These are phyloP conservation scores for human DNA, from an alignment of 2,113 vertebrate species.

Conservation along the genomic window GRCh38 chr3:38236501-38237000, in stretches of 20 bases:
- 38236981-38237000: background rate
- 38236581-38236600: background rate
- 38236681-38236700: background rate
- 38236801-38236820: background rate
- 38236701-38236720: background rate
- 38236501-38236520: background rate
- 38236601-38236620: background rate
- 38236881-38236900: constrained; percentile 98
- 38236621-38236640: background rate
- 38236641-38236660: background rate
- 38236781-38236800: background rate
- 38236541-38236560: background rate
- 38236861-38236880: constrained; percentile 96
- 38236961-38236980: constrained; percentile 74
- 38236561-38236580: background rate
- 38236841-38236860: constrained; percentile 95
- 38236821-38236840: constrained; percentile 86
- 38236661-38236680: background rate
- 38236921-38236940: constrained; percentile 96
- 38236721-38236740: background rate
- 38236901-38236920: constrained; percentile 97
- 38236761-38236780: background rate
- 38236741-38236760: background rate
- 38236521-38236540: background rate
- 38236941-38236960: constrained; percentile 91